Evolutionary conservation across 2,113 vertebrate genomes (phyloP).

Genomic region (Heliornis fulica): DNA sequence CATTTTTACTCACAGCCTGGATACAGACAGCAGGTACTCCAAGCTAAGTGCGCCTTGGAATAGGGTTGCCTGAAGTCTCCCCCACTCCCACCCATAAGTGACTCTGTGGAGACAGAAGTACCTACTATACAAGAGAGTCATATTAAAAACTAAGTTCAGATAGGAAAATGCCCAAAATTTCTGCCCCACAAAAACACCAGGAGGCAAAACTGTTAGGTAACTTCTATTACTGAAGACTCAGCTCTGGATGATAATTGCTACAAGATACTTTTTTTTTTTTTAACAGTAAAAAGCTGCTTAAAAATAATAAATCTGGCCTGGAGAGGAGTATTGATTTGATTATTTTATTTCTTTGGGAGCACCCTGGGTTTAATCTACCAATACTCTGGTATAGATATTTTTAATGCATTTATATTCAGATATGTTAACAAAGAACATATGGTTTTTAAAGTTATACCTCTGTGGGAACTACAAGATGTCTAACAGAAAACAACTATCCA

Average conservation of each 20-base stretch:
- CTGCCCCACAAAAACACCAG: not conserved
- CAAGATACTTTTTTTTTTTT: not conserved
- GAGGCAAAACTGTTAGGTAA: not conserved
- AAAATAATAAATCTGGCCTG: not conserved
- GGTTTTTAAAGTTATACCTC: not conserved
- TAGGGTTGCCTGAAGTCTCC: not conserved
- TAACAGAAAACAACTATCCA: not conserved
- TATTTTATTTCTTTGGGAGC: not conserved
- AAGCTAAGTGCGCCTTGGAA: not conserved
- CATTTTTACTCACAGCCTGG: not conserved
- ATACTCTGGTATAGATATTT: not conserved
- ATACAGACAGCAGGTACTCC: not conserved
- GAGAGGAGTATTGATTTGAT: conserved; percentile 2
- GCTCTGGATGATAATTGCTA: not conserved
- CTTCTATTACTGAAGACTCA: not conserved
- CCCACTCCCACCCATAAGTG: not conserved
- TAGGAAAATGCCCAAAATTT: not conserved
- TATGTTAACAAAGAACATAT: not conserved
- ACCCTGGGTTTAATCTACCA: not conserved
- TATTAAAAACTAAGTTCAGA: not conserved
- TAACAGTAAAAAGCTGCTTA: not conserved
- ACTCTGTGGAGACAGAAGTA: not conserved
- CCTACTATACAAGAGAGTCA: not conserved
- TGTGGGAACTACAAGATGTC: not conserved
- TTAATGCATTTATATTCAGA: conserved; percentile 14